Conservation (phyloP, 2,797 vertebrate genomes). For the Chaetophractus vellerosus region DNA sequence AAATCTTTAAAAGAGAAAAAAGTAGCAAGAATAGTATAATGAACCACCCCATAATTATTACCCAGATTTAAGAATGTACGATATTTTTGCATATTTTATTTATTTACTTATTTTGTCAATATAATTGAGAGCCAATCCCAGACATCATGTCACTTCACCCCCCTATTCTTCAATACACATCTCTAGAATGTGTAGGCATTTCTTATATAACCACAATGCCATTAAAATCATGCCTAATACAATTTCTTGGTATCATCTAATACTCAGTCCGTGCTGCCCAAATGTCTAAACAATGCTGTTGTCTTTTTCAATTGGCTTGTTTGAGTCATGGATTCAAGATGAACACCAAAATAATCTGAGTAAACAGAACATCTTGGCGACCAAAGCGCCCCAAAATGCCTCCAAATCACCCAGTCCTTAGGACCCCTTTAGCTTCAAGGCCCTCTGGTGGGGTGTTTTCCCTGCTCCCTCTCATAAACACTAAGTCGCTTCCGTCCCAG, state of each 20-base stretch:
- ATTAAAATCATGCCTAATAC: neutral
- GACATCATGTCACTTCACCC: neutral
- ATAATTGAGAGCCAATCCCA: neutral
- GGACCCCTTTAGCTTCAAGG: neutral
- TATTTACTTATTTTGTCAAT: neutral
- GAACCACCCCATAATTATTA: neutral
- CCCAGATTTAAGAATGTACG: neutral
- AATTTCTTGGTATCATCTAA: neutral
- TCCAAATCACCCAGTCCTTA: neutral
- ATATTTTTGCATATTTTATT: neutral
- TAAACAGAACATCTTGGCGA: neutral
- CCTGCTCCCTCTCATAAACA: neutral
- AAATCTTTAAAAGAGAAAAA: neutral
- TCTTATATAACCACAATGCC: neutral
- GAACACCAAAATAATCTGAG: neutral
- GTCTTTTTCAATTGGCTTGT: neutral
- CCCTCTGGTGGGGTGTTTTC: accelerated
- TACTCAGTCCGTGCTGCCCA: neutral
- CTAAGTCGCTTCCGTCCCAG: neutral
- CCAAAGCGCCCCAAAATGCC: neutral
- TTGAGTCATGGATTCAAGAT: neutral
- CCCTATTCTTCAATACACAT: neutral
- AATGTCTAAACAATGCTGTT: neutral
- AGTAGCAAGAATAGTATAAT: neutral
- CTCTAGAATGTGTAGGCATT: neutral